Evolutionary conservation across 2,797 vertebrate genomes (phyloP), one percentile per base, ranked within the genome.

Genomic region (Sternotherus odoratus): DNA sequence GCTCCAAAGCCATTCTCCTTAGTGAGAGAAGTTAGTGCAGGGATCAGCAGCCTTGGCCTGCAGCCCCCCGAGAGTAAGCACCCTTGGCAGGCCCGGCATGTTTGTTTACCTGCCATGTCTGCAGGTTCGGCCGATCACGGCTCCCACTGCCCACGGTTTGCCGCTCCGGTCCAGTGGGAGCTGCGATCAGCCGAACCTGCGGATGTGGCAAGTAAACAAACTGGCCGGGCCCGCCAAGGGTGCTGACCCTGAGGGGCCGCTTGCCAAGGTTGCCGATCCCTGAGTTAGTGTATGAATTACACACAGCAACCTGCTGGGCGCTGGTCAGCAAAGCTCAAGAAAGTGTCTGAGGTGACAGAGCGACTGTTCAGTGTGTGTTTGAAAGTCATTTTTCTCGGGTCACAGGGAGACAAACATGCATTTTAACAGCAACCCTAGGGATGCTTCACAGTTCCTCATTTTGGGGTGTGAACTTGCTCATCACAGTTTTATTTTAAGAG

Each of bases 1-100:
- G 86, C 84, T 94, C 84, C 23, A 82, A 95, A 94, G 78, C 79
- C 78, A 57, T 92, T 82, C 84, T 94, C 88, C 93, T 95, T 96
- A 96, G 95, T 96, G 95, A 94, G 94, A 95, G 84, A 86, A 95
- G 91, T 91, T 56, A 93, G 79, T 63, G 56, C 43, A 43, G 43
- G 43, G 43, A 43, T 43, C 43, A 43, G 43, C 43, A 43, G 8
- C 8, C 43, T 43, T 43, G 43, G 43, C 43, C 5, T 8, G 8
- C 8, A 8, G 43, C 43, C 8, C 43, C 43, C 43, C 43, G n/a
- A 43, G 43, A 8, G 43, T 43, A 43, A 43, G 43, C 43, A 43
- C 43, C 43, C 43, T 43, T 43, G 43, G 43, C 43, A 8, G 43
- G 43, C 43, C 43, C 43, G 43, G 43, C 43, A 43, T 5, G 43